Conservation (phyloP, 2,797 vertebrate species). For the Megalops cyprinoides region DNA sequence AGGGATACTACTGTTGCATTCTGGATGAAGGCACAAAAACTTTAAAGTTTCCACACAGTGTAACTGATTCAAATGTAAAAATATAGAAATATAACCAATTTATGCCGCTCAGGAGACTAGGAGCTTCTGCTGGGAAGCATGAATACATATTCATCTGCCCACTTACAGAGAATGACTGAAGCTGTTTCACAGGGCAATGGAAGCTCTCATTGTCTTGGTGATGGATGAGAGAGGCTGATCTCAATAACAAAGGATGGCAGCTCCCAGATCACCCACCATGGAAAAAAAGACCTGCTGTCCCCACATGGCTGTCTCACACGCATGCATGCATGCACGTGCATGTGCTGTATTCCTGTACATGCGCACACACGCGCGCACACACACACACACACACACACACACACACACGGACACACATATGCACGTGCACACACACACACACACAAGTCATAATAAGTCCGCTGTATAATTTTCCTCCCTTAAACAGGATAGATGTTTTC, state of each 20-base stretch:
- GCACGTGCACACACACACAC: no score
- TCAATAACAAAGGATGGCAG: not conserved
- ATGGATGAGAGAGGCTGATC: not conserved
- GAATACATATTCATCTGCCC: not conserved
- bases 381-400: no score
- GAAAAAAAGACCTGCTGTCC: not conserved
- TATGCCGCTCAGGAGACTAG: no score
- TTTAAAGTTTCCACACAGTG: no score
- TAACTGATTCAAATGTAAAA: no score
- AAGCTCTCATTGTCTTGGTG: not conserved
- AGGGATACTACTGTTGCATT: no score
- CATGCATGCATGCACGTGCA: not conserved
- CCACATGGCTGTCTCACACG: no score
- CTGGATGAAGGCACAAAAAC: no score
- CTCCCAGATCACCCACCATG: not conserved
- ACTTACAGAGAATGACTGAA: conserved; percentile 5
- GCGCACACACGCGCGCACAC: not conserved
- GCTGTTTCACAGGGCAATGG: not conserved
- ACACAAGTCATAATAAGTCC: no score
- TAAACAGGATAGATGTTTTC: conserved; percentile 42
- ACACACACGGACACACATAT: no score
- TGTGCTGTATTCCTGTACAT: conserved; percentile 15
- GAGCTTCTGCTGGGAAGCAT: no score
- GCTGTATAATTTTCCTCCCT: not conserved
- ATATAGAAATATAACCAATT: no score